These are phyloP conservation scores for Choreutis nemorana DNA, from an alignment of 2,888 invertebrate genomes.

Conservation along the genomic window DNA sequence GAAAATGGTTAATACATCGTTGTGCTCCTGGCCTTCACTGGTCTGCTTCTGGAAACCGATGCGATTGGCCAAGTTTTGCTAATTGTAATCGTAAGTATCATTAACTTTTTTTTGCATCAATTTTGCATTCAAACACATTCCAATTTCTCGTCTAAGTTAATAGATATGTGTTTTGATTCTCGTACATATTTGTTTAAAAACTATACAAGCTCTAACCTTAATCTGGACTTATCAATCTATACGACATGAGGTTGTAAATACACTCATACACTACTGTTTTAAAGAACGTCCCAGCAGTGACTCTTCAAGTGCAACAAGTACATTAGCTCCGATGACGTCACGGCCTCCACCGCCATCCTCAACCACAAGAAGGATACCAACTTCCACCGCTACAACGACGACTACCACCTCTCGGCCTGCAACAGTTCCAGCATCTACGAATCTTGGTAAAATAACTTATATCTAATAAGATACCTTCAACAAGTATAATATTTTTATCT, in stretches of 20 bases:
- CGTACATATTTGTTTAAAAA: no score
- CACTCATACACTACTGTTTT: no score
- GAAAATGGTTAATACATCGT: conserved; percentile 73
- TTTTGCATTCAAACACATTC: background rate
- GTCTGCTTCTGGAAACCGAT: conserved; percentile 71
- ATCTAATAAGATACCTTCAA: no score
- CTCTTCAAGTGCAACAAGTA: conserved; percentile 39
- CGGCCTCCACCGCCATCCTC: conserved; percentile 38
- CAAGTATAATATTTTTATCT: no score
- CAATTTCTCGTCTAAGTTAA: background rate
- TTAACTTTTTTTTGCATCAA: background rate
- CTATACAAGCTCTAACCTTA: no score
- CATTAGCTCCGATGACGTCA: conserved; percentile 46
- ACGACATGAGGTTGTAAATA: no score
- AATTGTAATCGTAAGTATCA: conserved; percentile 62
- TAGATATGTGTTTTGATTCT: no score
- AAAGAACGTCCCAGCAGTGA: no score
- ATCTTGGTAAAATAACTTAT: conserved; percentile 10
- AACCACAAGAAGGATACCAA: conserved; percentile 14
- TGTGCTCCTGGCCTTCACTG: conserved; percentile 86
- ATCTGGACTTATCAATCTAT: no score
- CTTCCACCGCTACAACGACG: conserved; percentile 20
- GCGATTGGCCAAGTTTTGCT: conserved; percentile 83
- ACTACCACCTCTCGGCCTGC: conserved; percentile 26
- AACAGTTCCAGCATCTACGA: conserved; percentile 20